A percentile compares a stretch with the other conserved stretches of the same genome.
Conservation (phyloP, 1,140 invertebrate species). For the Argopecten irradians region DNA sequence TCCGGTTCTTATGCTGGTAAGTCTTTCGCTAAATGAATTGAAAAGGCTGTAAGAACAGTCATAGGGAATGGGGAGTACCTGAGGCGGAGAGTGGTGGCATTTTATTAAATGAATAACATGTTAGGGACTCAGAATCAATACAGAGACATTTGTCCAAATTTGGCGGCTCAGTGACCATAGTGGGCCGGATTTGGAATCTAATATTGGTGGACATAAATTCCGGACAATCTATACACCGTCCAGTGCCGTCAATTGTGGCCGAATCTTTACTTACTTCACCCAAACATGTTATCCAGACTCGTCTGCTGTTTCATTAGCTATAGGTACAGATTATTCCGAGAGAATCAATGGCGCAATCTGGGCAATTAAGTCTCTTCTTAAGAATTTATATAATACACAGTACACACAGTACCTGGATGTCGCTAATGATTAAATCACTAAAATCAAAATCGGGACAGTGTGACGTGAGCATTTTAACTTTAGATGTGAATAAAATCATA, state of each 20-base stretch:
- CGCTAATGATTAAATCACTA: no score
- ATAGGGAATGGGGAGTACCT: not conserved
- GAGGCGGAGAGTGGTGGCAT: not conserved
- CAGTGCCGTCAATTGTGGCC: not conserved
- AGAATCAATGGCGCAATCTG: not conserved
- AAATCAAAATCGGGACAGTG: no score
- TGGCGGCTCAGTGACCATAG: not conserved
- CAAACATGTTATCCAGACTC: not conserved
- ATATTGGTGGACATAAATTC: not conserved
- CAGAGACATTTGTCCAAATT: not conserved
- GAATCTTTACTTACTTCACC: not conserved
- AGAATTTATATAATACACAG: no score
- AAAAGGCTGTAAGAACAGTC: not conserved
- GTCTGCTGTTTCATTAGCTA: not conserved
- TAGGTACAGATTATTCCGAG: not conserved
- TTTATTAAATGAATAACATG: slow-evolving; percentile 11
- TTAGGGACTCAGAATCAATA: not conserved
- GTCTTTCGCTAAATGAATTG: not conserved
- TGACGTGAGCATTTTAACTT: no score
- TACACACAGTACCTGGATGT: no score
- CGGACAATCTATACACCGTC: slow-evolving; percentile 13
- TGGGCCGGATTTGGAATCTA: not conserved
- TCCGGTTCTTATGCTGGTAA: not conserved
- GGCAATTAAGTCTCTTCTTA: no score
- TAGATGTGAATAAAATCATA: no score